Evolutionary conservation across 2,888 invertebrate species (phyloP), one percentile per base, ranked within the genome.

Genomic region (Taenaris catops): DNA sequence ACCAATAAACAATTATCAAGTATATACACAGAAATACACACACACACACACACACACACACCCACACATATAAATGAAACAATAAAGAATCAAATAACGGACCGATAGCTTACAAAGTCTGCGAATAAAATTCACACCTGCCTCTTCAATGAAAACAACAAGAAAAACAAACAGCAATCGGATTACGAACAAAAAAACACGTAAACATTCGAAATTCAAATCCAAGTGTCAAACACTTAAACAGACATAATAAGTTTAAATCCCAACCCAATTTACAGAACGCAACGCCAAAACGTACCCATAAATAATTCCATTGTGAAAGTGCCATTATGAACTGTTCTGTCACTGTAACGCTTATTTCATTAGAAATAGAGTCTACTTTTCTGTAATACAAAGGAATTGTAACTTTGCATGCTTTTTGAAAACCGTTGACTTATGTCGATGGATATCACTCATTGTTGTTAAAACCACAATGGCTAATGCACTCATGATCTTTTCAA

Each of bases 401-500:
- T 25, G 11, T 35, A 49, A 44, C 6, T 17, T 43, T 17, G 39
- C 38, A 3, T 39, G 35, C 34, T 51, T 54, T 59, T 63, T 59
- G 41, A 56, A 51, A 60, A 57, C 54, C 68, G 69, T 67, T 79
- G 79, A 80, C 75, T 70, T 66, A 51, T 65, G 61, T 61, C 63
- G 66, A 64, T 63, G 70, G 58, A 63, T 50, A 49, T 58, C 53
- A 56, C 49, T 50, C 51, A 64, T 80, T 81, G 79, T 81, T 45
- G 44, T 26, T 27, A 8, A 34, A 32, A 34, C 44, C 57, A 83
- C 80, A 83, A 83, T 62, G 57, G 71, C 79, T 83, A 83, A 83
- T 83, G 70, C 55, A 78, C 79, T 83, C 81, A 74, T 78, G 76
- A 74, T 74, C 75, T 67, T 80, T 80, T 79, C 78, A 83, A 72